Conservation (phyloP, 2,113 vertebrate species). For the Lanius collurio region DNA sequence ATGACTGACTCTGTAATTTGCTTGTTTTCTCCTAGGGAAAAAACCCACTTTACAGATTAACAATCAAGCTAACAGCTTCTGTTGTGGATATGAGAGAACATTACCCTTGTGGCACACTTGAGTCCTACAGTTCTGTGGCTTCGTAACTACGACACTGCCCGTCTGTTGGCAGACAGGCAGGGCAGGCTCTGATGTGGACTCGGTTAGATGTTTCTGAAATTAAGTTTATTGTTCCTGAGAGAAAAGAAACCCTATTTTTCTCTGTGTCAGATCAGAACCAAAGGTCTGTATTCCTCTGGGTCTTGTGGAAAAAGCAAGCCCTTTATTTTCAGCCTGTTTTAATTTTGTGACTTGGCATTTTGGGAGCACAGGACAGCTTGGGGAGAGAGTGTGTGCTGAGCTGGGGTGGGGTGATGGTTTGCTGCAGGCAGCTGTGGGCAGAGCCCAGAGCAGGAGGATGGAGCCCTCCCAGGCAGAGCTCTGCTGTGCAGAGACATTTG, state of each 20-base stretch:
- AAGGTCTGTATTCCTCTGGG: neutral
- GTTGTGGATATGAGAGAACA: neutral
- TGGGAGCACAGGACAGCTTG: neutral
- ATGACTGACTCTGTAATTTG: neutral
- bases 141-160: neutral
- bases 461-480: neutral
- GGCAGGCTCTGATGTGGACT: neutral
- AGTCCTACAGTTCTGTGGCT: neutral
- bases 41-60: neutral
- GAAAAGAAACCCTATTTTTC: neutral
- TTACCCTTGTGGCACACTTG: neutral
- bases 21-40: neutral
- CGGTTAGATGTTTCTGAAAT: neutral
- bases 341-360: neutral
- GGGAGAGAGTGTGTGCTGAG: fast-evolving
- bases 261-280: neutral
- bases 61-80: constrained; percentile 10
- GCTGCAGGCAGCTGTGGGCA: neutral
- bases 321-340: neutral
- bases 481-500: neutral
- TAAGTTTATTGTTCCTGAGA: neutral
- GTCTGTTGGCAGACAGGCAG: neutral
- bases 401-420: neutral
- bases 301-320: neutral
- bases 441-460: neutral